Evolutionary conservation across 2,113 vertebrate species (phyloP), one percentile per base, ranked within the genome.

Genomic region (Pungitius pungitius): DNA sequence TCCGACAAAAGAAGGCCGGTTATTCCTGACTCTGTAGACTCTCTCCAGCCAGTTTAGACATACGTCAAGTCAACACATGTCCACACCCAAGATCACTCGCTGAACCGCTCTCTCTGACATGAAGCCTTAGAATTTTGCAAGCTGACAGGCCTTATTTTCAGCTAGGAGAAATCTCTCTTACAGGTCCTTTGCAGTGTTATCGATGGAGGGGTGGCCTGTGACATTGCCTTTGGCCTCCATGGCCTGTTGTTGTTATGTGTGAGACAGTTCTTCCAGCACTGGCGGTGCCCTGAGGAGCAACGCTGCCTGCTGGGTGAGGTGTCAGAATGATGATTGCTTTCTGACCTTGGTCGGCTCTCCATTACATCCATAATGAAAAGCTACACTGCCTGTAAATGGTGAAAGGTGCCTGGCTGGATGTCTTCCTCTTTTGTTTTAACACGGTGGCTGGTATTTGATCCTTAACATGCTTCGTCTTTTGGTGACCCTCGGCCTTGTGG

Each of bases 281-380:
- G 52, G 35, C 30, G 3, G 35, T 24, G 83, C 80, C 78, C 78
- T 57, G 84, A 87, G 72, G 80, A 79, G 73, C 78, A 55, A 33
- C 17, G 22, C 83, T 75, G 79, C 90, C 85, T 80, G 88, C 92
- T 90, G 89, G 83, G 80, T 43, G 73, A 92, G 88, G 90, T 92
- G 91, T 92, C 88, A 88, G 83, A 75, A 81, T 84, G 86, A 90
- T 93, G 92, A 93, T 93, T 92, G 90, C 89, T 89, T 90, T 75
- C 87, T 92, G 93, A 94, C 93, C 91, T 91, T 76, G 80, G 79
- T 67, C 54, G 15, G 52, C 85, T 87, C 89, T 85, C 91, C 86
- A 91, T 92, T 90, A 91, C 86, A 91, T 90, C 91, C 89, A 81
- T 87, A 92, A 89, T 91, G 69, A 93, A 92, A 54, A 91, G 59